Conservation (phyloP, 2,888 invertebrate genomes). For the Blera fallax region DNA sequence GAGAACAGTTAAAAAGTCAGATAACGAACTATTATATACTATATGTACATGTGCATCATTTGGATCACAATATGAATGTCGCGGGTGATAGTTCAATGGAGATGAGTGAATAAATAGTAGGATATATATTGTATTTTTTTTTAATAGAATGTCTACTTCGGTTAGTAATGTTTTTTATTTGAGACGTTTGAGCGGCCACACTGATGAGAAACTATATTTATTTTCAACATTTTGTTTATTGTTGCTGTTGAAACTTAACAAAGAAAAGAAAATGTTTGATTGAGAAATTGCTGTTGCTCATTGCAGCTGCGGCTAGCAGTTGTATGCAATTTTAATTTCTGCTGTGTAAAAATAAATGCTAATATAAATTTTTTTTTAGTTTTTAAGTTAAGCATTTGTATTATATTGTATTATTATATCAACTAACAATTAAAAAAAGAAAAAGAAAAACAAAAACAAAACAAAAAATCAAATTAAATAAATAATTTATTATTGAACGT, state of each 20-base stretch:
- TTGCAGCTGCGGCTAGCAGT: slow-evolving; percentile 29
- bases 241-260: slow-evolving; percentile 56
- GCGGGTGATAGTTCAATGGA: not conserved
- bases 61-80: not conserved
- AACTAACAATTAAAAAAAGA: slow-evolving; percentile 44
- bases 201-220: not conserved
- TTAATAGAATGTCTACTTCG: not conserved
- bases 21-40: not conserved
- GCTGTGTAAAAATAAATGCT: slow-evolving; percentile 43
- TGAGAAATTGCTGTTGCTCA: slow-evolving; percentile 26
- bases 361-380: slow-evolving; percentile 29
- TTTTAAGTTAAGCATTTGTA: slow-evolving; percentile 69
- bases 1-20: slow-evolving; percentile 12
- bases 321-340: slow-evolving; percentile 24
- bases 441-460: slow-evolving; percentile 11
- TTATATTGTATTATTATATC: slow-evolving; percentile 68
- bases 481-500: slow-evolving; percentile 66
- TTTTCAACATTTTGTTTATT: slow-evolving; percentile 64
- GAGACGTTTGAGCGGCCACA: not conserved
- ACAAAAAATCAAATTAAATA: slow-evolving; percentile 52
- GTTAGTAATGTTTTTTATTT: not conserved
- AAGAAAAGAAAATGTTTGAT: not conserved
- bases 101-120: slow-evolving; percentile 1
- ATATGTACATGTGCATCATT: not conserved
- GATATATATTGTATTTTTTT: not conserved